These are phyloP conservation scores for Psophia crepitans DNA, from an alignment of 2,113 vertebrate genomes.

Conservation along the genomic window DNA sequence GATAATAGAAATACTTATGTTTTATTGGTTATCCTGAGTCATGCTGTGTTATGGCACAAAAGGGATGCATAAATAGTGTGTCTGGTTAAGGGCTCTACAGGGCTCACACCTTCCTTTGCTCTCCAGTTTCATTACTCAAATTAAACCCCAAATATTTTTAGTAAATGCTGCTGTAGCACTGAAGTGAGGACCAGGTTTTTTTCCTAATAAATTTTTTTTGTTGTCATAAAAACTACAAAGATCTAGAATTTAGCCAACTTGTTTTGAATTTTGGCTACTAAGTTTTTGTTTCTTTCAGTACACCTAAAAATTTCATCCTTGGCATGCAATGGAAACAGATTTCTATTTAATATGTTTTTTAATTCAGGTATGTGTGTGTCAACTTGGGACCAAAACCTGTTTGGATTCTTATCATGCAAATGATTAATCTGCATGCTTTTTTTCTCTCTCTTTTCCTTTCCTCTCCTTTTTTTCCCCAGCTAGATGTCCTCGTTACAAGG, in stretches of 20 bases:
- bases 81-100: neutral
- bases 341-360: neutral
- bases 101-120: neutral
- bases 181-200: neutral
- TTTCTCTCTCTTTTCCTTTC: neutral
- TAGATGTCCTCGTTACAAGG: neutral
- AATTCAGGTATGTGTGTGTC: rapidly evolving
- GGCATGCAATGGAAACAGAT: neutral
- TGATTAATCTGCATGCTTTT: neutral
- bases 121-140: neutral
- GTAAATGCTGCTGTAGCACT: neutral
- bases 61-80: neutral
- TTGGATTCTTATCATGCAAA: neutral
- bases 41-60: neutral
- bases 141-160: neutral
- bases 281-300: neutral
- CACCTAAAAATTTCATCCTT: neutral
- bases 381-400: neutral
- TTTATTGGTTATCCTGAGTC: neutral
- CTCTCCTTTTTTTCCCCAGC: neutral
- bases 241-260: neutral
- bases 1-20: rapidly evolving
- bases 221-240: neutral
- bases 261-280: neutral
- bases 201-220: neutral